Conservation (phyloP, 2,113 vertebrate genomes). For the Gallinago media region DNA sequence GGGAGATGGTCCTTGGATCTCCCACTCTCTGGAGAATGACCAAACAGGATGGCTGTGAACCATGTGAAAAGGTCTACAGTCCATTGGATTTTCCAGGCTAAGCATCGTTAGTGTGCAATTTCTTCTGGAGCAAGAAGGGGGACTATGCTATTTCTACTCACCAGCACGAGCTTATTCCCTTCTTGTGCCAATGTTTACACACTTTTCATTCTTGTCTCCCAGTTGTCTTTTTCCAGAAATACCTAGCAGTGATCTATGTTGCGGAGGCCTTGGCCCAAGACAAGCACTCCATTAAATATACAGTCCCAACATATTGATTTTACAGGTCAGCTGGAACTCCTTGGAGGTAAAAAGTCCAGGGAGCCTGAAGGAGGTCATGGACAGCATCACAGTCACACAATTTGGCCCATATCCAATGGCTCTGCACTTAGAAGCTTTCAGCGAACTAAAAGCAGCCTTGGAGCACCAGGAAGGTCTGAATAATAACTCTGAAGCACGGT, state of each 20-base stretch:
- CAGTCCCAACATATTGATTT: constrained; percentile 14
- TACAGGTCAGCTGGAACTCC: constrained; percentile 42
- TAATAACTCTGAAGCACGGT: constrained; percentile 33
- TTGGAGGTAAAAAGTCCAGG: constrained; percentile 48
- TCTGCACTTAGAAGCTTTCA: constrained; percentile 42
- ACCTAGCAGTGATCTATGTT: neutral
- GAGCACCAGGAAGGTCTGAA: constrained; percentile 32
- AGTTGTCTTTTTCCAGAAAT: neutral
- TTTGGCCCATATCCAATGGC: constrained; percentile 54
- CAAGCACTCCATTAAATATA: neutral
- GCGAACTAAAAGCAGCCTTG: constrained; percentile 37
- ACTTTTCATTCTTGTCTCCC: neutral
- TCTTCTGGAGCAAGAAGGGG: neutral
- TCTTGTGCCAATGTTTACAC: neutral
- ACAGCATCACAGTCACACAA: constrained; percentile 12
- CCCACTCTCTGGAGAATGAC: neutral
- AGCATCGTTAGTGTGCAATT: fast-evolving
- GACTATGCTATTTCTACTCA: neutral
- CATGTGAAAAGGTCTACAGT: neutral
- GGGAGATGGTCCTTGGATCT: neutral
- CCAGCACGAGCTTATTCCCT: neutral
- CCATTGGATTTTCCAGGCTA: neutral
- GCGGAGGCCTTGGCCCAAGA: neutral
- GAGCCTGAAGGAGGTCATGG: constrained; percentile 22
- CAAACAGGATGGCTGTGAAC: neutral